Evolutionary conservation across 2,113 vertebrate species (phyloP), one percentile per base, ranked within the genome.

Genomic region (Dinomys branickii): DNA sequence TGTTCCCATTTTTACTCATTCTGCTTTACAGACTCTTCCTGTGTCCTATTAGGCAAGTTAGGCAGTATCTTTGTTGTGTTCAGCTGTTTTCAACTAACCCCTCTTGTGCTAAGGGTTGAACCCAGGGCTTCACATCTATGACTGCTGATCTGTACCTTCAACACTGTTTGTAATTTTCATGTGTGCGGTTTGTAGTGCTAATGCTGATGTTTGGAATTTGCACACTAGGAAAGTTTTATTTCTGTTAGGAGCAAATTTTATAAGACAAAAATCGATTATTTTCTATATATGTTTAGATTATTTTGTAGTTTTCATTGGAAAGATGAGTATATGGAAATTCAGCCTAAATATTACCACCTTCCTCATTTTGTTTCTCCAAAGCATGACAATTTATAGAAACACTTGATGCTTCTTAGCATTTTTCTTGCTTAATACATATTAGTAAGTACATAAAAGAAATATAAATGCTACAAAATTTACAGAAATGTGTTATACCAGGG

Each of bases 341-440:
- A 83, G 85, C 59, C 11, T 88, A 82, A 80, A 44, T 85, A 71
- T 38, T 30, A 30, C 33, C 54, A 75, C 59, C 85, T 95, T 92
- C 93, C 83, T 92, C 85, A 38, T 94, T 91, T 61, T 90, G 77
- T 94, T 95, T 95, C 63, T 63, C 58, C 28, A 35, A 91, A 88
- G 81, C 10, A 22, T 44, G 82, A 41, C 13, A 77, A 58, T 50
- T 93, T 78, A 22, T 47, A 93, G 50, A 82, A 90, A 85, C 19
- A 22, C 44, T 47, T 75, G 44, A 33, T 35, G n/a, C 56, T 59
- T 90, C n/a, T 69, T 17, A 52, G 22, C 30, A 20, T 77, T 85
- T 33, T 69, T 92, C 81, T 69, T 81, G 19, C 59, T 69, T 90
- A 90, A 67, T 61, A 59, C 85, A 13, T 93, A 33, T 41, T 77